phyloP scores from a whole-genome alignment of 53 echinoderm and acorn worm genomes.

The Temnopleurus reevesii region DNA sequence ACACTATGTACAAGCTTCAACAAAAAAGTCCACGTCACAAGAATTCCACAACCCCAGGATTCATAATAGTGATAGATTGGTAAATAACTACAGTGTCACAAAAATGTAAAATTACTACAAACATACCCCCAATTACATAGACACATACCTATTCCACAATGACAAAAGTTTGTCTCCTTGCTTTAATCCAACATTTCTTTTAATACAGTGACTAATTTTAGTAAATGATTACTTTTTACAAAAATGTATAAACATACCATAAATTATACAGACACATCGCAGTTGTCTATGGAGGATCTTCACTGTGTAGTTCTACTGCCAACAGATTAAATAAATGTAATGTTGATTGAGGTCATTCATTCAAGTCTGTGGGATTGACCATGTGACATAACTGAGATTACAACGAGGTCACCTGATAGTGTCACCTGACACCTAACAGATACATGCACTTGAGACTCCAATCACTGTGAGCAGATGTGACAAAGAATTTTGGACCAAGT shows the following conservation, averaged over 20 bases:
- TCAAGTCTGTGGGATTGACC: conserved; percentile 7
- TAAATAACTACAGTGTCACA: background rate
- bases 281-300: too few relatives aligned
- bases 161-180: background rate
- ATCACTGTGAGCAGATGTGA: background rate
- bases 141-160: background rate
- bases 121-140: background rate
- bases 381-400: conserved; percentile 18
- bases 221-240: too few relatives aligned
- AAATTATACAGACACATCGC: too few relatives aligned
- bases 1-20: background rate
- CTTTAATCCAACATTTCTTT: too few relatives aligned
- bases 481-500: background rate
- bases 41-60: background rate
- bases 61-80: background rate
- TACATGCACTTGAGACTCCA: background rate
- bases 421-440: background rate
- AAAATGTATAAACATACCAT: too few relatives aligned
- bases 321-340: background rate
- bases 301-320: background rate
- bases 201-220: background rate
- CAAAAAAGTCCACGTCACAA: background rate
- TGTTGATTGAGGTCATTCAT: background rate
- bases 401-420: conserved; percentile 1
- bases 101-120: background rate